phyloP scores from a whole-genome alignment of 64 coral and sea anemone genomes.

The Stylophora pistillata region DNA sequence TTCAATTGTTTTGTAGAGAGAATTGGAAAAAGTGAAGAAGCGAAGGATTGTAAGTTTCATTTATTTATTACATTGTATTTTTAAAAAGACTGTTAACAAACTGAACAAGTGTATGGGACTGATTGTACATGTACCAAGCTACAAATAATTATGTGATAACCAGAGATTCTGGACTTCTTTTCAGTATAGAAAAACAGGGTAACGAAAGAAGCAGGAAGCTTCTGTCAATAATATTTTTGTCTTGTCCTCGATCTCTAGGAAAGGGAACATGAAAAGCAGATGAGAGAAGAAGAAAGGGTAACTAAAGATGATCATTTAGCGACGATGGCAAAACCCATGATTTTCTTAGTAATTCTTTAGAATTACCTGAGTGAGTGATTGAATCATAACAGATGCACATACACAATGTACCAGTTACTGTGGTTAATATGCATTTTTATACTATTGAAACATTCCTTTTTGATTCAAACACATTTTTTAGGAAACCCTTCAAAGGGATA shows the following conservation, averaged over 20 bases:
- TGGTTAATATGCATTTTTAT: neutral
- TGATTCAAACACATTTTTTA: neutral
- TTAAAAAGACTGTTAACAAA: too few species aligned
- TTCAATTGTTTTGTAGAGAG: conserved; percentile 46
- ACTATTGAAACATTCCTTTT: neutral
- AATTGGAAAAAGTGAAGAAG: conserved; percentile 80
- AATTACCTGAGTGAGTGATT: too few species aligned
- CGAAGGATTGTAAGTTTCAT: conserved; percentile 64
- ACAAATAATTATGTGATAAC: too few species aligned
- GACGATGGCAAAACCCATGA: neutral
- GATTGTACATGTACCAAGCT: too few species aligned
- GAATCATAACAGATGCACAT: too few species aligned
- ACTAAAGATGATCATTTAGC: neutral
- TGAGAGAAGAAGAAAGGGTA: conserved; percentile 92
- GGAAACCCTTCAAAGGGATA: conserved; percentile 97
- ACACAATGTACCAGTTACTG: neutral
- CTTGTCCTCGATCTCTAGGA: conserved; percentile 64
- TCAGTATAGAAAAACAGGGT: too few species aligned
- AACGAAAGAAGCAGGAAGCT: neutral
- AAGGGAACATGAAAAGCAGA: conserved; percentile 82
- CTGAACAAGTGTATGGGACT: too few species aligned
- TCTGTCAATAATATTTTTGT: neutral
- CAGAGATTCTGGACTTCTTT: too few species aligned
- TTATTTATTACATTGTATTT: too few species aligned
- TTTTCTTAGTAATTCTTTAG: neutral